Conservation (phyloP, 1,140 invertebrate genomes). For the Orius insidiosus region DNA sequence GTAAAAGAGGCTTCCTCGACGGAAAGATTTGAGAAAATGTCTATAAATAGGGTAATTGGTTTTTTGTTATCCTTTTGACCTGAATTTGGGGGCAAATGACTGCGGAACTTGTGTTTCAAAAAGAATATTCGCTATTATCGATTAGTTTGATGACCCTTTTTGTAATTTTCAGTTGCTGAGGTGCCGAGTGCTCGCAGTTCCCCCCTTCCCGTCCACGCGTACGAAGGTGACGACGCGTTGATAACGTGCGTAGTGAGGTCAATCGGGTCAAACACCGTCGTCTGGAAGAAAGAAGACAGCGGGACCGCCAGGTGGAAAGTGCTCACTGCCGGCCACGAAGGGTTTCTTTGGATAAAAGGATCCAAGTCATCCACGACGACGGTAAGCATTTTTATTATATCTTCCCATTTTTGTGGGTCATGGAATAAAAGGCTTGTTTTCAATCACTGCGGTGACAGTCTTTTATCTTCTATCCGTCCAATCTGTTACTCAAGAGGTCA, state of each 20-base stretch:
- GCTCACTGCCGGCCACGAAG: slow-evolving; percentile 55
- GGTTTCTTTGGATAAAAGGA: slow-evolving; percentile 49
- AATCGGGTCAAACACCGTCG: slow-evolving; percentile 43
- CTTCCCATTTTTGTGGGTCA: neutral
- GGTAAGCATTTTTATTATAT: slow-evolving; percentile 26
- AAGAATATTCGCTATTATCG: too few species aligned
- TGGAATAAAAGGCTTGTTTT: neutral
- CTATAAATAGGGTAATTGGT: too few species aligned
- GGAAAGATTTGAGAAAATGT: too few species aligned
- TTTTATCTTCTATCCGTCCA: too few species aligned
- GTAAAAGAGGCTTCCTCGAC: too few species aligned
- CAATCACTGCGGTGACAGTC: too few species aligned
- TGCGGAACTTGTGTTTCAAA: too few species aligned
- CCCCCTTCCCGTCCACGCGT: slow-evolving; percentile 27
- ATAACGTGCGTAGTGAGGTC: slow-evolving; percentile 57
- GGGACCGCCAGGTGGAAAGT: slow-evolving; percentile 31
- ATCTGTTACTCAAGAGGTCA: too few species aligned
- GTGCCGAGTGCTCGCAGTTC: slow-evolving; percentile 6
- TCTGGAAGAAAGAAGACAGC: slow-evolving; percentile 49
- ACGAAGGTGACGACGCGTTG: slow-evolving; percentile 52
- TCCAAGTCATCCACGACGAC: slow-evolving; percentile 52
- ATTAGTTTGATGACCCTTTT: too few species aligned
- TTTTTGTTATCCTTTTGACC: too few species aligned
- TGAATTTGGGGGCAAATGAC: too few species aligned
- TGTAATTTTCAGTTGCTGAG: slow-evolving; percentile 7